Evolutionary conservation across 2,113 vertebrate genomes (phyloP), one percentile per base, ranked within the genome.

Genomic region (Alosa alosa): DNA sequence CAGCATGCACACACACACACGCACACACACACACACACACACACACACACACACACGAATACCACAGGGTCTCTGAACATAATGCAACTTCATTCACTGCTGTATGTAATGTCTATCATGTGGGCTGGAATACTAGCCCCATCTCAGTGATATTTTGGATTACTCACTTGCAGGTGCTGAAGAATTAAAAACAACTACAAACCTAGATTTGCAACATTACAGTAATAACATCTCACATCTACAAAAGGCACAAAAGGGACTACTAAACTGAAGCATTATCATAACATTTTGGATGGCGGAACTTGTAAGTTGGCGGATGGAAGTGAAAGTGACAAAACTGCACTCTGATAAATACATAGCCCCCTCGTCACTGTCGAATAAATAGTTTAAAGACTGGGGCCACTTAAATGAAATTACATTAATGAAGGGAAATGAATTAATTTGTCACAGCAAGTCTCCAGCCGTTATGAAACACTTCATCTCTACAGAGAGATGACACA

Each of bases 361-460:
- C 31, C 39, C 11, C 72, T 36, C 72, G 31, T 75, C 31, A 41
- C 31, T 78, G 10, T 39, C 55, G 20, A 60, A 60, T 39, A 78
- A 78, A 78, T 78, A 78, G 72, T 31, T 39, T 39, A 17, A 78
- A 39, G 72, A 78, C 36, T 78, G 25, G 31, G 31, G 31, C 31
- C 72, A 78, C 72, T 78, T 78, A 39, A 78, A 78, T 39, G 10
- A 39, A 78, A 78, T 78, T 39, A 39, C 25, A 78, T 78, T 78
- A 39, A 36, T 39, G 13, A 78, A 78, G 36, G 72, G 31, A 78
- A 78, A 78, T 78, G 25, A 36, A 39, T 78, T 78, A 78, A 78
- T 78, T 78, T 78, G 64, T 68, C 13, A 78, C 72, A 78, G 25
- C 72, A 36, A 39, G 31, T 78, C 31, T 78, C 13, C 11, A 15